Evolutionary conservation across 2,888 invertebrate genomes (phyloP).

Genomic region (Conops quadrifasciatus): DNA sequence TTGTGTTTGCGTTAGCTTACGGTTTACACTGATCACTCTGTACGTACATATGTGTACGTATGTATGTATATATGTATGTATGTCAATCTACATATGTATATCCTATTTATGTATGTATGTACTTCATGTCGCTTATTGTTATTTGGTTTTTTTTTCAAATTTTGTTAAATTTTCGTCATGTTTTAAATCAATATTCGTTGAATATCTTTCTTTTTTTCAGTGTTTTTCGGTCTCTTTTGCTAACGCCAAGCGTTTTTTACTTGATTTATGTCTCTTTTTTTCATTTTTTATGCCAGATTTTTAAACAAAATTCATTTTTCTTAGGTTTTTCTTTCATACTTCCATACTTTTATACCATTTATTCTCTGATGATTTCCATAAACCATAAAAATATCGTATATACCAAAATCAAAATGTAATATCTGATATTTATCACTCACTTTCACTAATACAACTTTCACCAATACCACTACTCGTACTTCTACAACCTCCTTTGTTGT

Average conservation of each 20-base stretch:
- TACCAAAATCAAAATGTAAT: slow-evolving; percentile 32
- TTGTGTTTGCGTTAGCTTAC: background rate
- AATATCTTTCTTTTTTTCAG: background rate
- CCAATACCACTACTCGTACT: too few relatives aligned
- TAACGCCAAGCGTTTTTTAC: slow-evolving; percentile 19
- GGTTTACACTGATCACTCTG: background rate
- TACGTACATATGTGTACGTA: too few relatives aligned
- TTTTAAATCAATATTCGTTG: background rate
- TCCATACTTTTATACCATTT: slow-evolving; percentile 17
- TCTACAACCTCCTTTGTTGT: slow-evolving; percentile 45
- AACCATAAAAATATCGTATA: slow-evolving; percentile 6
- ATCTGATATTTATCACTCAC: slow-evolving; percentile 52
- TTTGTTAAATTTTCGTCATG: slow-evolving; percentile 16
- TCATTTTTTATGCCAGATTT: background rate
- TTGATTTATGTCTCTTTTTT: slow-evolving; percentile 23
- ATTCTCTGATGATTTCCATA: background rate
- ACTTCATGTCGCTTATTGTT: slow-evolving; percentile 43
- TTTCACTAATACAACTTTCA: slow-evolving; percentile 47
- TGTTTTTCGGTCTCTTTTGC: background rate
- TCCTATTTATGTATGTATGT: slow-evolving; percentile 34
- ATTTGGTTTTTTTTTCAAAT: slow-evolving; percentile 1
- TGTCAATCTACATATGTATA: slow-evolving; percentile 2
- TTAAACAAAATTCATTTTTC: slow-evolving; percentile 4
- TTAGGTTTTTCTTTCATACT: slow-evolving; percentile 20
- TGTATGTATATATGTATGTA: background rate